Base-by-base conservation (phyloP, 2,888 invertebrate species). In the Leptopilina syphax region DNA sequence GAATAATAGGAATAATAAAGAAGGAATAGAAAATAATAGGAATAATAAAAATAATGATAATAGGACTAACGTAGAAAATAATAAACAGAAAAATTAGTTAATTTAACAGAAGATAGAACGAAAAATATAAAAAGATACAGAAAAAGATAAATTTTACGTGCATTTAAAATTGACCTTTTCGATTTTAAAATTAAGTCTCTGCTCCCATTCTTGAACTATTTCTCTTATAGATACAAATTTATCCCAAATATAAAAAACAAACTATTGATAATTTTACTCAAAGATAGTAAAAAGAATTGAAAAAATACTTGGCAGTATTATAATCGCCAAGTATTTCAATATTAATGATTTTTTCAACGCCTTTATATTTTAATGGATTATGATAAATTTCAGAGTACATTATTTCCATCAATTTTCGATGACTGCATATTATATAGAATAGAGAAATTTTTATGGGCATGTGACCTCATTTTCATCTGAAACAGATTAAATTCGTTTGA, bases 401-500 rank as follows among this genome's bases (percentile, higher is more conserved):
- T 9, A 63, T 18, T 24, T 7, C 2, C 18, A 63, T 63, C 9
- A 63, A 63, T 68, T 10, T 47, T 47, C 47, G 24, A 68, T n/a
- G 50, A 24, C 7, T 24, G 24, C 18, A 24, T n/a, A 47, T 68
- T 8, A 10, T 8, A 10, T 6, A 41, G 9, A 44, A 10, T 9
- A 50, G 44, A 41, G 9, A 44, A 67, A 13, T n/a, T 47, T 34
- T 50, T 44, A 34, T 10, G 41, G 41, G 41, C 41, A 68, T 47
- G 47, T 50, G 68, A 6, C 47, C 68, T 44, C 47, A 50, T 24
- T 47, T 68, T 18, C 24, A 67, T 41, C 41, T 24, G 47, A 47
- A 47, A n/a, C 10, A 68, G 47, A 68, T 68, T 68, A 68, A 68
- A 47, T 47, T 68, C 68, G 10, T 68, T 50, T 68, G 68, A 68